phyloP scores from a whole-genome alignment of 2,113 vertebrate genomes.

The Albula goreensis region DNA sequence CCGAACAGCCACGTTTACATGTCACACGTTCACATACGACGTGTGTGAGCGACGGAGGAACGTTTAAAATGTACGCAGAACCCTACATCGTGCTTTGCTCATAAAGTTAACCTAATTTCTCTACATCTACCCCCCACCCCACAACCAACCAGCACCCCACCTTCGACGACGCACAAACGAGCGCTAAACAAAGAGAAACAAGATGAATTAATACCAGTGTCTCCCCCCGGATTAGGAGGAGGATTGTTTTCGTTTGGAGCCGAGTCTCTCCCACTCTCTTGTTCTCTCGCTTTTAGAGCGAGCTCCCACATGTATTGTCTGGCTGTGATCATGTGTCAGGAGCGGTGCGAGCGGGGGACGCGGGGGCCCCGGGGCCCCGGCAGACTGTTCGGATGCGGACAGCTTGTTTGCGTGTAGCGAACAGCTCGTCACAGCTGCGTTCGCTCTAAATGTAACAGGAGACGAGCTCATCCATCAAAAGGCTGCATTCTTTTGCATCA shows the following conservation, averaged over 20 bases:
- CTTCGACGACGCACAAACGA: conserved; percentile 40
- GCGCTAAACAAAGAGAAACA: conserved; percentile 70
- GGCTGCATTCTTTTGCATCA: neutral
- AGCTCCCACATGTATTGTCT: conserved; percentile 74
- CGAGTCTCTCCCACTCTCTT: conserved; percentile 72
- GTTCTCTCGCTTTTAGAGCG: conserved; percentile 61
- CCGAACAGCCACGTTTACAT: too few relatives aligned
- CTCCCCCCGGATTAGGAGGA: conserved; percentile 62
- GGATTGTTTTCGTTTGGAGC: conserved; percentile 64
- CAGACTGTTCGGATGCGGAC: conserved; percentile 74
- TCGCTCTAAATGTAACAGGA: conserved; percentile 78
- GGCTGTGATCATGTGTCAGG: conserved; percentile 79
- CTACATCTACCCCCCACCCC: neutral
- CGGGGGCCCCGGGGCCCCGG: conserved; percentile 61
- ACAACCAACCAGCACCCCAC: neutral
- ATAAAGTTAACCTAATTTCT: conserved; percentile 7
- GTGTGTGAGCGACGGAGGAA: neutral
- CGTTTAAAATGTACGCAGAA: neutral
- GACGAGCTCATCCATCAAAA: conserved; percentile 78
- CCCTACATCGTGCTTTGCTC: neutral
- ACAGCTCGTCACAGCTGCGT: conserved; percentile 88
- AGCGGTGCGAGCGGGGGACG: conserved; percentile 65
- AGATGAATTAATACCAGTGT: conserved; percentile 67
- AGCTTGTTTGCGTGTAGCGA: conserved; percentile 84
- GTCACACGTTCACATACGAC: neutral